Evolutionary conservation across 1,140 invertebrate species (phyloP).

Genomic region (Drosophila lini): DNA sequence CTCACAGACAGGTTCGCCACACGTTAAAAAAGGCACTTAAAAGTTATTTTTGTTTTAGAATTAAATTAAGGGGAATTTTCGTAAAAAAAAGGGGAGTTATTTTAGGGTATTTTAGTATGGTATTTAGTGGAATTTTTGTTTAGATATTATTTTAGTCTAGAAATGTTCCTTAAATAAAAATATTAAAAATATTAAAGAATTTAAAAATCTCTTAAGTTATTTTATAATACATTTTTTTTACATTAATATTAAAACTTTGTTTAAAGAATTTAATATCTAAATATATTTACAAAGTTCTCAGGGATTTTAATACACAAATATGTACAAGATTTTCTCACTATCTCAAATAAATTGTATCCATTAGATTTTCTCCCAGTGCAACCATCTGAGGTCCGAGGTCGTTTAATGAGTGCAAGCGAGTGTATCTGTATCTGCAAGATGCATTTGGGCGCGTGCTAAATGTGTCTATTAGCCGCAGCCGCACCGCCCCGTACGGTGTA

Average conservation of each 20-base stretch:
- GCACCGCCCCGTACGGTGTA: not conserved
- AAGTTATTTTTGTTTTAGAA: too few relatives aligned
- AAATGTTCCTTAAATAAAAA: too few relatives aligned
- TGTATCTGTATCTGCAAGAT: constrained; percentile 60
- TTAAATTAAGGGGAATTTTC: not conserved
- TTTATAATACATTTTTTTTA: too few relatives aligned
- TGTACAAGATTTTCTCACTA: too few relatives aligned
- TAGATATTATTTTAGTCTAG: too few relatives aligned
- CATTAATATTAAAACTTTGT: too few relatives aligned
- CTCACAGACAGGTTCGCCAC: constrained; percentile 5
- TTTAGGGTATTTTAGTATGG: not conserved
- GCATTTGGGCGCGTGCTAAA: constrained; percentile 73
- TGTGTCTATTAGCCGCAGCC: constrained; percentile 58
- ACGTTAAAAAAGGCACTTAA: constrained; percentile 4
- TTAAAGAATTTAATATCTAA: not conserved
- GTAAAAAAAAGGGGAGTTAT: not conserved
- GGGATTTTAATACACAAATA: not conserved
- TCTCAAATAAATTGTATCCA: not conserved
- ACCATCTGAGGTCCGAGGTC: constrained; percentile 35
- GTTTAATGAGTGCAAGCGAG: constrained; percentile 27
- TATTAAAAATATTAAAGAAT: too few relatives aligned
- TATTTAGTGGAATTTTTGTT: too few relatives aligned
- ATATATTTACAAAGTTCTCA: not conserved
- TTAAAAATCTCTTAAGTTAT: too few relatives aligned
- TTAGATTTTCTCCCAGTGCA: constrained; percentile 20